These are phyloP conservation scores for Poeciliopsis paucimaculata DNA, from an alignment of 2,797 vertebrate genomes.

Conservation along the genomic window DNA sequence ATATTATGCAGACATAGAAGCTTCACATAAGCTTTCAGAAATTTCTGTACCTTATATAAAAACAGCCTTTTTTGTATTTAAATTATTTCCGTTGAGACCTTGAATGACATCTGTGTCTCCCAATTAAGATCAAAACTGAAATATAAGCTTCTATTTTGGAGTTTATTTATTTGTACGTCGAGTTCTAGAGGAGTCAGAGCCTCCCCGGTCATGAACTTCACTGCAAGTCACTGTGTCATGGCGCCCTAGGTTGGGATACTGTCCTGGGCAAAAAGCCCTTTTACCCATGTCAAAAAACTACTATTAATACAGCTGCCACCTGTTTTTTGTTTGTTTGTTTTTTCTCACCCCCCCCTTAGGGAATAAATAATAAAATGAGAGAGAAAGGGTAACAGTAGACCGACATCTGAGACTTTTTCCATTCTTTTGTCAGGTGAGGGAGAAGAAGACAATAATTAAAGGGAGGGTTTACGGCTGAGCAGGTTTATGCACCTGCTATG, in stretches of 20 bases:
- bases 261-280: background rate
- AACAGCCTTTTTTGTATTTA: too few species aligned
- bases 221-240: background rate
- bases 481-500: conserved; percentile 23
- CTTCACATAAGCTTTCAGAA: too few species aligned
- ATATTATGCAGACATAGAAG: too few species aligned
- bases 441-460: background rate
- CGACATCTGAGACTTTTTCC: background rate
- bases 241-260: background rate
- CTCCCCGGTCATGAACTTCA: background rate
- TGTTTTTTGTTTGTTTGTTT: background rate
- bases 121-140: background rate
- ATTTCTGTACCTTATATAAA: too few species aligned
- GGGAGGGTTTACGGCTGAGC: conserved; percentile 28
- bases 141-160: background rate
- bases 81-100: too few species aligned
- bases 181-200: background rate
- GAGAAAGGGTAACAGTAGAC: background rate
- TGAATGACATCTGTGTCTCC: background rate
- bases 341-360: background rate
- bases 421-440: background rate
- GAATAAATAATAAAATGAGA: background rate
- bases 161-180: background rate
- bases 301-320: background rate
- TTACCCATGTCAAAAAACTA: background rate